Evolutionary conservation across 2,888 invertebrate species (phyloP).

Genomic region (Agrochola lychnidis): DNA sequence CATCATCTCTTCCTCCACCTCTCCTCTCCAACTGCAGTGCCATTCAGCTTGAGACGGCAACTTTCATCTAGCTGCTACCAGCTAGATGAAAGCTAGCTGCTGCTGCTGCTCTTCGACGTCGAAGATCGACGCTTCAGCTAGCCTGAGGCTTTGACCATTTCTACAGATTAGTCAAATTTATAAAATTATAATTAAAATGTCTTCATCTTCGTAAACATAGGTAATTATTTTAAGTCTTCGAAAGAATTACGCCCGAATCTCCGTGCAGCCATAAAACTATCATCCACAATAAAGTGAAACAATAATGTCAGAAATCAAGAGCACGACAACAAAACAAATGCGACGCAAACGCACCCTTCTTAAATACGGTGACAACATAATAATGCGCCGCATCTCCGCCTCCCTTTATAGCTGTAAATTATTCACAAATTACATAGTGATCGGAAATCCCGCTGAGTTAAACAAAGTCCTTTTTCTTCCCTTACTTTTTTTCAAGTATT

Average conservation of each 20-base stretch:
- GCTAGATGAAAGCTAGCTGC: too few relatives aligned
- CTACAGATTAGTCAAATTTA: background rate
- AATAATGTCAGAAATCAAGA: constrained; percentile 62
- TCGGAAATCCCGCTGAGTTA: constrained; percentile 83
- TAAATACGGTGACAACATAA: constrained; percentile 84
- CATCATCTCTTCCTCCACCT: background rate
- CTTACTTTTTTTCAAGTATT: constrained; percentile 76
- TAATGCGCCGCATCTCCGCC: constrained; percentile 77
- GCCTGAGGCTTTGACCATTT: background rate
- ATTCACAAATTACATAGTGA: constrained; percentile 87
- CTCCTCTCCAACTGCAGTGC: background rate
- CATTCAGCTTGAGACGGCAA: background rate
- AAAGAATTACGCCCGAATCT: background rate
- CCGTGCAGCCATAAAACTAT: constrained; percentile 29
- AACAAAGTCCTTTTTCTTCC: constrained; percentile 71
- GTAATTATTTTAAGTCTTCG: background rate
- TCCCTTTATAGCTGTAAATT: constrained; percentile 80
- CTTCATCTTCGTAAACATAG: background rate
- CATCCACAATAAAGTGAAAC: constrained; percentile 44
- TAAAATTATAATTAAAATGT: background rate
- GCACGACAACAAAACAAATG: constrained; percentile 63
- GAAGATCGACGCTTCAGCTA: background rate
- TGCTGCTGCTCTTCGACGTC: too few relatives aligned
- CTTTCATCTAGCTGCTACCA: background rate
- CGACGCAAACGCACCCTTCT: constrained; percentile 72